A percentile compares a stretch with the other conserved stretches of the same genome.
Conservation (phyloP, 2,113 vertebrate genomes). For the Zootoca vivipara region DNA sequence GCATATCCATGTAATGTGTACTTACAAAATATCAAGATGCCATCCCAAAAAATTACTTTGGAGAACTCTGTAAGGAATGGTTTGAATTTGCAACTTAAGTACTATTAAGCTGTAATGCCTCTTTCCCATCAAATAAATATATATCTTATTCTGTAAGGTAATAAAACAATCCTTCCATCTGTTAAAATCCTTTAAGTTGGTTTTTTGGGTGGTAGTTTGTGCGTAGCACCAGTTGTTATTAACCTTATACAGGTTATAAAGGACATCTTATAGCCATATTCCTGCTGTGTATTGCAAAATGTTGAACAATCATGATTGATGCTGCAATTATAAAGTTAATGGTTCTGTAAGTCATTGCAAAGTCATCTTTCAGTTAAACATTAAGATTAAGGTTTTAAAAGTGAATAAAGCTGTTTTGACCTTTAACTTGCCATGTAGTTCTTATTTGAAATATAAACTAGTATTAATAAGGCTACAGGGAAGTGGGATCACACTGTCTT, state of each 20-base stretch:
- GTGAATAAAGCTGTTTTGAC: accelerated
- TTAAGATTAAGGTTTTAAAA: constrained; percentile 28
- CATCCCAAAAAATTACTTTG: neutral
- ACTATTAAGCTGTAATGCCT: neutral
- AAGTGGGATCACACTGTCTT: neutral
- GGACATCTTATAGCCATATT: neutral
- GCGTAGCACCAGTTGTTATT: neutral
- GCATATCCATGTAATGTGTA: neutral
- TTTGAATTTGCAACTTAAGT: neutral
- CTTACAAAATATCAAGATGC: neutral
- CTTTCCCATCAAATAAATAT: neutral
- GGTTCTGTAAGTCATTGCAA: constrained; percentile 11
- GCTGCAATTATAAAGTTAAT: constrained; percentile 23
- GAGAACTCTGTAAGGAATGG: neutral
- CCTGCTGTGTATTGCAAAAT: constrained; percentile 25
- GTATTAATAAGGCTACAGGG: neutral
- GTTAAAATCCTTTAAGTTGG: neutral
- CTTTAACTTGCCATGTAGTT: neutral
- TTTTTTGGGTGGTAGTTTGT: neutral
- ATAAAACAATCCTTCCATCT: neutral
- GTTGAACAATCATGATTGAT: neutral
- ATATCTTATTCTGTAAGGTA: neutral
- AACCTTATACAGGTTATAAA: constrained; percentile 9
- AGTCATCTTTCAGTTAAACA: constrained; percentile 27
- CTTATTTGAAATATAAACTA: constrained; percentile 13